These are phyloP conservation scores for Drosophila grimshawi DNA, from an alignment of 1,140 invertebrate genomes.

Conservation along the genomic window DNA sequence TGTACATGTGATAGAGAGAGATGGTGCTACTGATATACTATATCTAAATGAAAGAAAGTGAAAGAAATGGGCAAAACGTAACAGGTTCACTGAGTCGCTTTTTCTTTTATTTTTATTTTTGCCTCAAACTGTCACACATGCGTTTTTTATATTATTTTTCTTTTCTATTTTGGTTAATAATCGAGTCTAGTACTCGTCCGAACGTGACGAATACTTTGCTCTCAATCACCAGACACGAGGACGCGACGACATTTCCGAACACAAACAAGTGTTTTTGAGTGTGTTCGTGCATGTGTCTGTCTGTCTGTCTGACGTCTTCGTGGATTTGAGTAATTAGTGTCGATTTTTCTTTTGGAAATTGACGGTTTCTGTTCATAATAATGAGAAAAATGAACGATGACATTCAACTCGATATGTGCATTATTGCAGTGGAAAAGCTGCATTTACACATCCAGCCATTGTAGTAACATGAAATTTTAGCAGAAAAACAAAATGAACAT, in stretches of 20 bases:
- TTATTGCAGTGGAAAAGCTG: conserved; percentile 55
- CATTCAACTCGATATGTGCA: conserved; percentile 47
- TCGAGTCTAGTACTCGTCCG: conserved; percentile 30
- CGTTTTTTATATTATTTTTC: not conserved
- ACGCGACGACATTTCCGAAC: not conserved
- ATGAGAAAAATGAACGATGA: conserved; percentile 76
- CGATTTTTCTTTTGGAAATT: conserved; percentile 60
- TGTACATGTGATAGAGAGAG: conserved; percentile 54
- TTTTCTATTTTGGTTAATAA: conserved; percentile 6
- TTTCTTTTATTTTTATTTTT: conserved; percentile 11
- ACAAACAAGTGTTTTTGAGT: not conserved
- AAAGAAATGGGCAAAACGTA: conserved; percentile 60
- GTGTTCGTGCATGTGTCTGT: too few species aligned
- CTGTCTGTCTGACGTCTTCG: not conserved
- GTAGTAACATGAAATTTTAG: conserved; percentile 48
- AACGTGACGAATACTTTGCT: conserved; percentile 29
- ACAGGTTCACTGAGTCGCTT: conserved; percentile 51
- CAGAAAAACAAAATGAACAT: conserved; percentile 35
- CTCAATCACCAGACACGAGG: conserved; percentile 22
- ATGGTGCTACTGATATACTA: conserved; percentile 31
- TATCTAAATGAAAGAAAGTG: conserved; percentile 41
- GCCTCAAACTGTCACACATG: conserved; percentile 42
- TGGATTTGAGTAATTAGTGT: conserved; percentile 29
- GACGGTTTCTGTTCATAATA: conserved; percentile 61
- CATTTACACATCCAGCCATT: conserved; percentile 57